Base-by-base conservation (phyloP, 1,140 invertebrate genomes). In the Campodea augens region DNA sequence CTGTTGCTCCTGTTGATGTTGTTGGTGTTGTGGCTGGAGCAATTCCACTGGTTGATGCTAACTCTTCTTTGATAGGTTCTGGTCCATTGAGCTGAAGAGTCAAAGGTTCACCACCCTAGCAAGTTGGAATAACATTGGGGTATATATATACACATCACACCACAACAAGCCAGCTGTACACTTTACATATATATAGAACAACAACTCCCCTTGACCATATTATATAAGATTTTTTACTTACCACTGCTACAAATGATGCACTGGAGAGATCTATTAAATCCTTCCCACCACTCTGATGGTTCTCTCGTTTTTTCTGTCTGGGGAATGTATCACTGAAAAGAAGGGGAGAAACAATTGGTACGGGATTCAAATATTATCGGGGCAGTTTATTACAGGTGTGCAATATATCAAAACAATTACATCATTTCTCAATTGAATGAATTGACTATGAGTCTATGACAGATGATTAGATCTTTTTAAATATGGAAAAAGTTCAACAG, bases 231-330 rank as follows among this genome's bases (percentile, higher is more conserved):
- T 12, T 22, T 39, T 12, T 18, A 69, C 75, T 75, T 67, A 81
- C 78, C 65, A 81, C 78, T 46, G 77, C 77, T 21, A 78, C 72
- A 51, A 77, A 80, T 45, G 77, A 80, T 46, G 74, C 76, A 21
- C 51, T 44, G 27, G 54, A 49, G n/a, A 38, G 49, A 37, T 41
- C 48, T 19, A 43, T 44, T 15, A 51, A 24, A 27, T 50, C 47
- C 23, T 32, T 52, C 56, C 44, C 49, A 50, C 3, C 18, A 15
- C 23, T 25, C 19, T 19, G 1, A 43, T 39, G 25, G 19, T 27
- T 20, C 41, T 44, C 4, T 36, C 32, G 27, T 18, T 44, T 4
- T 19, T 25, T 43, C 44, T 51, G 15, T 25, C 32, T 13, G 44
- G 45, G 41, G 39, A 48, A 53, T 13, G 49, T 46, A 36, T 54